These are phyloP conservation scores for Taurulus bubalis DNA, from an alignment of 2,113 vertebrate genomes.

Conservation along the genomic window DNA sequence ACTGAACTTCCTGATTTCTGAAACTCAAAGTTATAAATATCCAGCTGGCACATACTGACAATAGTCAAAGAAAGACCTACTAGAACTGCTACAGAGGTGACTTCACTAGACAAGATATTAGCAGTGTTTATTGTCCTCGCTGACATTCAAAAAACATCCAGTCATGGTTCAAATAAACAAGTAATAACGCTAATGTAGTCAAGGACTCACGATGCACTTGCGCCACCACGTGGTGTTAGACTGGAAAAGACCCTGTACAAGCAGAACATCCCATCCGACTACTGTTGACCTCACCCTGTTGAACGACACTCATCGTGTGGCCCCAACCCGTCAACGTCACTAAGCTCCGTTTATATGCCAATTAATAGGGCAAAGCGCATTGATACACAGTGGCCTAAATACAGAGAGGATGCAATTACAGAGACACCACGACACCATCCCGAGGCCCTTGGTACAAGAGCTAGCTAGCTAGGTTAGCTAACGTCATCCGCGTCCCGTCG, in stretches of 20 bases:
- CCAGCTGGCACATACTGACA: not conserved
- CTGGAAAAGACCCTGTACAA: not conserved
- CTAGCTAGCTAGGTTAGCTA: constrained; percentile 10
- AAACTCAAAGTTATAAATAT: not conserved
- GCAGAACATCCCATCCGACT: constrained; percentile 10
- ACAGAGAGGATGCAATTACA: not conserved
- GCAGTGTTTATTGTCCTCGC: not conserved
- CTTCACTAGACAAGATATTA: not conserved
- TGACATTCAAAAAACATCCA: not conserved
- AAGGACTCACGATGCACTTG: constrained; percentile 4
- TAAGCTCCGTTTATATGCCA: not conserved
- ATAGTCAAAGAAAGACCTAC: too few species aligned
- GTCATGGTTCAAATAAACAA: not conserved
- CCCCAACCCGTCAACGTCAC: not conserved
- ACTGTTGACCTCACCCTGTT: constrained; percentile 37
- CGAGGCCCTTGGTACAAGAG: not conserved
- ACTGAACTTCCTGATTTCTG: not conserved
- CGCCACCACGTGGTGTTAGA: constrained; percentile 40
- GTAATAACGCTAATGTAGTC: constrained; percentile 1
- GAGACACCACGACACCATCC: not conserved
- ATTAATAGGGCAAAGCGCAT: not conserved
- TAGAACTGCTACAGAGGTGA: not conserved
- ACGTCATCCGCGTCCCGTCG: not conserved
- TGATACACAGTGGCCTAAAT: not conserved
- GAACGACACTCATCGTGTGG: not conserved